phyloP scores from a whole-genome alignment of 2,113 vertebrate genomes.

The Toxotes jaculatrix region DNA sequence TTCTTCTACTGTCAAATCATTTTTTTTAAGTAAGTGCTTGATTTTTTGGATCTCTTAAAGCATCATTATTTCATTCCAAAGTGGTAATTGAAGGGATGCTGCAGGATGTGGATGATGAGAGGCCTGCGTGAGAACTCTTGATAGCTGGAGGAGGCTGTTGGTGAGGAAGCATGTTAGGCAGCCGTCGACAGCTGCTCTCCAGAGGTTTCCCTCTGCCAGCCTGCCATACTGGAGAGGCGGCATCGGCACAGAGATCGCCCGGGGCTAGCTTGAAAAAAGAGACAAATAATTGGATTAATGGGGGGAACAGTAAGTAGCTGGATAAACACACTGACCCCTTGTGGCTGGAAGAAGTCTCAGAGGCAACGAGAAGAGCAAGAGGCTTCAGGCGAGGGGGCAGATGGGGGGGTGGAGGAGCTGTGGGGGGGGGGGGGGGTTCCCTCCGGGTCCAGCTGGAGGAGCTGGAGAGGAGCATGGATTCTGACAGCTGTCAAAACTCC shows the following conservation, averaged over 20 bases:
- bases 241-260: constrained; percentile 33
- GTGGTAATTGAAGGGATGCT: constrained; percentile 5
- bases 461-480: constrained; percentile 51
- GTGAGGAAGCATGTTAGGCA: constrained; percentile 21
- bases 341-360: constrained; percentile 62
- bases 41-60: neutral
- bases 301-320: constrained; percentile 32
- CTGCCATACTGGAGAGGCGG: constrained; percentile 15
- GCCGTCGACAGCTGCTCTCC: constrained; percentile 47
- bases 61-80: constrained; percentile 17
- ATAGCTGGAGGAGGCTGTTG: constrained; percentile 35
- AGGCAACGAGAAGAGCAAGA: constrained; percentile 25
- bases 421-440: neutral
- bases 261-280: constrained; percentile 53
- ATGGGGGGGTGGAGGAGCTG: neutral
- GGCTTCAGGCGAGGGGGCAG: constrained; percentile 6
- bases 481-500: constrained; percentile 78
- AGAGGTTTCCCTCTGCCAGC: constrained; percentile 38
- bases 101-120: constrained; percentile 4
- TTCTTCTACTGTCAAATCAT: neutral
- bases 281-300: constrained; percentile 79
- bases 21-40: neutral
- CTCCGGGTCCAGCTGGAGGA: constrained; percentile 42
- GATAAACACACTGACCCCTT: constrained; percentile 74
- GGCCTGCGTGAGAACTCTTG: constrained; percentile 10